phyloP scores from a whole-genome alignment of 1,140 invertebrate species.

The Mizuhopecten yessoensis region DNA sequence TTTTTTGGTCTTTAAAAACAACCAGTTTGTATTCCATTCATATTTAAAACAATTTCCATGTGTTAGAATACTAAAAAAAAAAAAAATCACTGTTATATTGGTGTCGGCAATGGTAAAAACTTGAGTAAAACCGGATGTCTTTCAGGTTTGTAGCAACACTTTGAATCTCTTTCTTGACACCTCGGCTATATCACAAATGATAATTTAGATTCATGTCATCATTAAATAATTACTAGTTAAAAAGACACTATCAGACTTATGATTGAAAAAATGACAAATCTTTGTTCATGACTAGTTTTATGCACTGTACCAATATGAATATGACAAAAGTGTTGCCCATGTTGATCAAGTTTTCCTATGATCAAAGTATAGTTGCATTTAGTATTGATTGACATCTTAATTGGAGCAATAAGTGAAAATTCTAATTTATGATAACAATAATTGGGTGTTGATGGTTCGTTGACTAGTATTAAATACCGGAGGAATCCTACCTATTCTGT shows the following conservation, averaged over 20 bases:
- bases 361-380: too few relatives aligned
- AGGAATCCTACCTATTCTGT: background rate
- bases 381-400: background rate
- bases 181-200: background rate
- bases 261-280: too few relatives aligned
- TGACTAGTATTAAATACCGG: background rate
- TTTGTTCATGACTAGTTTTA: too few relatives aligned
- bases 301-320: too few relatives aligned
- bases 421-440: too few relatives aligned
- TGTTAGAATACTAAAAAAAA: background rate
- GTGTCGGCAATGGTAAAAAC: background rate
- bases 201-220: background rate
- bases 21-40: background rate
- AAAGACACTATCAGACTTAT: too few relatives aligned
- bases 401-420: background rate
- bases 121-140: background rate
- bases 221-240: too few relatives aligned
- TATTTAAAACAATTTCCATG: background rate
- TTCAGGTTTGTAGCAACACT: slow-evolving; percentile 5
- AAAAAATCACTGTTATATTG: background rate
- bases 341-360: too few relatives aligned
- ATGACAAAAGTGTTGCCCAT: too few relatives aligned
- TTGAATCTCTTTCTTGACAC: background rate
- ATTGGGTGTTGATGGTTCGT: background rate
- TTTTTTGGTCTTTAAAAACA: background rate